Percentiles rank a stretch among this genome's conserved stretches.
Conservation (phyloP, 2,888 invertebrate species). For the Melipona bicolor region DNA sequence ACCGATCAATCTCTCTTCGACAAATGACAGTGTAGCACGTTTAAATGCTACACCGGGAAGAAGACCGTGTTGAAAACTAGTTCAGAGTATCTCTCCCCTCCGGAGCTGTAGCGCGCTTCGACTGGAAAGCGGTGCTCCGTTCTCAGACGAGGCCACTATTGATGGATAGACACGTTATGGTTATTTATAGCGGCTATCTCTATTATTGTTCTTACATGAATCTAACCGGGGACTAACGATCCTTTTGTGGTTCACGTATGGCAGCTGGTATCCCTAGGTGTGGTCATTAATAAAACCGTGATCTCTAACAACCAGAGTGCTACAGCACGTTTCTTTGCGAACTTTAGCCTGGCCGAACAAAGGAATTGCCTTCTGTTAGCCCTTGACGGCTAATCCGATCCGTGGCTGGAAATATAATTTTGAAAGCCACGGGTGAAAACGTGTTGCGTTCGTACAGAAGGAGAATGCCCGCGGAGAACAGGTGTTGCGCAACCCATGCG, state of each 20-base stretch:
- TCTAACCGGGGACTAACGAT: conserved; percentile 61
- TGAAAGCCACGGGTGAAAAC: background rate
- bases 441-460: background rate
- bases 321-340: conserved; percentile 25
- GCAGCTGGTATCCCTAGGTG: conserved; percentile 68
- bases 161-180: conserved; percentile 74
- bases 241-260: conserved; percentile 57
- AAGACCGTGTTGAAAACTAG: conserved; percentile 23
- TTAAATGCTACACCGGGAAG: conserved; percentile 3
- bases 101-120: background rate
- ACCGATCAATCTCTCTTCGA: conserved; percentile 11
- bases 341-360: conserved; percentile 58
- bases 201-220: conserved; percentile 73
- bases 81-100: conserved; percentile 21
- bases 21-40: conserved; percentile 5
- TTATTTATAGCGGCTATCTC: conserved; percentile 75
- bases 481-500: conserved; percentile 11
- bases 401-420: conserved; percentile 14
- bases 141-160: conserved; percentile 49
- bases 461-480: conserved; percentile 2
- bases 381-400: background rate
- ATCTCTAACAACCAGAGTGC: conserved; percentile 49
- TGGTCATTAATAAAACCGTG: conserved; percentile 71
- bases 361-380: conserved; percentile 54
- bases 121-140: conserved; percentile 38